A percentile compares a stretch with the other conserved stretches of the same genome.
phyloP scores from a whole-genome alignment of 2,888 invertebrate genomes.

The Cerceris ruficornis region DNA sequence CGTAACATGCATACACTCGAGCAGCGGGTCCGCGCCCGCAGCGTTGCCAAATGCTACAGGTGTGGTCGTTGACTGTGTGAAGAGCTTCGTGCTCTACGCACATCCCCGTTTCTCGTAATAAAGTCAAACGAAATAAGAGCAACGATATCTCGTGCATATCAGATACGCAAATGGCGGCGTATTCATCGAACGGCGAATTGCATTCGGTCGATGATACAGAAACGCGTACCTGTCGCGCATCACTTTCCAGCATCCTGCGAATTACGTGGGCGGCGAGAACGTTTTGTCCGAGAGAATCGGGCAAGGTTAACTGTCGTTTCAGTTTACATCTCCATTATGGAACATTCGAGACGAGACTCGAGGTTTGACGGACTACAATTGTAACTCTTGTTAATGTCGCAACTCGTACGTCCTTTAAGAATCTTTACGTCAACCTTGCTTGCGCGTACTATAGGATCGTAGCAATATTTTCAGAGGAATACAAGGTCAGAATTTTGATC shows the following conservation, averaged over 20 bases:
- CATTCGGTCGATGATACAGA: neutral
- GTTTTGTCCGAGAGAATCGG: slow-evolving; percentile 41
- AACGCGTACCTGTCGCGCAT: slow-evolving; percentile 31
- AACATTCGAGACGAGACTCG: too few species aligned
- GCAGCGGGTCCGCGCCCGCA: slow-evolving; percentile 30
- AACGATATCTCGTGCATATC: neutral
- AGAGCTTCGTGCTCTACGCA: slow-evolving; percentile 2
- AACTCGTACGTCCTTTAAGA: too few species aligned
- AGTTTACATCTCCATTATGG: slow-evolving; percentile 18
- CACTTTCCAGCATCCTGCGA: slow-evolving; percentile 37
- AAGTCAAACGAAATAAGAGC: neutral
- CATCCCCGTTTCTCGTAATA: neutral
- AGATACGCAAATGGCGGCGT: neutral
- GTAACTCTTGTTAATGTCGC: too few species aligned
- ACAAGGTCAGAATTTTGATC: too few species aligned
- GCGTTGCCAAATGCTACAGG: slow-evolving; percentile 58
- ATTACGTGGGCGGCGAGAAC: slow-evolving; percentile 32
- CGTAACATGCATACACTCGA: neutral
- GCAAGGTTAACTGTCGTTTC: slow-evolving; percentile 56
- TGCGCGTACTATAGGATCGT: too few species aligned
- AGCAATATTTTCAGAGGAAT: too few species aligned
- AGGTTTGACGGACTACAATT: too few species aligned
- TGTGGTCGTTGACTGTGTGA: slow-evolving; percentile 55
- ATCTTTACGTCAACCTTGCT: too few species aligned
- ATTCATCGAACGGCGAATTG: slow-evolving; percentile 1